A percentile compares a stretch with the other conserved stretches of the same genome.
Evolutionary conservation across 2,113 vertebrate genomes (phyloP).

Genomic region (Actenoides hombroni): DNA sequence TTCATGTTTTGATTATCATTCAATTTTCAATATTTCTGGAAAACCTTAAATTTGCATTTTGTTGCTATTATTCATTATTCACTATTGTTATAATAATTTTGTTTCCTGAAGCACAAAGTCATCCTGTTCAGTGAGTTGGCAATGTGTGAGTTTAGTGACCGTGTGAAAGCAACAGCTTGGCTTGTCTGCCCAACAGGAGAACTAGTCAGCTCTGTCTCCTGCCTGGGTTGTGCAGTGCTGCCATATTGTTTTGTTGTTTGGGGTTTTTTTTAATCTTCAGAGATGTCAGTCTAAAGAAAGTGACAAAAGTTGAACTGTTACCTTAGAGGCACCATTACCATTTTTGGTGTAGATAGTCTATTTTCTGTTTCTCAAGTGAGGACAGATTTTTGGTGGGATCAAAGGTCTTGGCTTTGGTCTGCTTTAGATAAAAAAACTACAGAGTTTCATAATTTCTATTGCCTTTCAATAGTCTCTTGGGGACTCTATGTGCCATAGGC

Average conservation of each 20-base stretch:
- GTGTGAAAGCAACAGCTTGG: background rate
- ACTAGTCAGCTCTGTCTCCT: background rate
- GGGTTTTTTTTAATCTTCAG: no score
- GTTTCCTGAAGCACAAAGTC: background rate
- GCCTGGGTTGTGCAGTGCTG: background rate
- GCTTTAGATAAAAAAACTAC: background rate
- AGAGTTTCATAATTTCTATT: background rate
- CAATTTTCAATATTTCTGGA: background rate
- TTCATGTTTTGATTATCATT: background rate
- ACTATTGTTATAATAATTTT: background rate
- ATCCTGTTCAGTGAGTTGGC: background rate
- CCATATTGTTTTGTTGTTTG: background rate
- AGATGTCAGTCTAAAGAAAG: background rate
- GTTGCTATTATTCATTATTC: background rate
- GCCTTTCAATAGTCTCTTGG: conserved; percentile 8
- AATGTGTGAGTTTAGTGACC: background rate
- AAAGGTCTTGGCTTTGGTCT: background rate
- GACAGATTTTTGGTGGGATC: background rate
- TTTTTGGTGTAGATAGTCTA: background rate
- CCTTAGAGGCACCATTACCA: background rate
- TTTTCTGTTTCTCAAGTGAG: background rate
- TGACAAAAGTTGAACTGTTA: background rate
- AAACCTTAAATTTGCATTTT: background rate
- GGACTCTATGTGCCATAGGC: background rate
- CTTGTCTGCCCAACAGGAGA: background rate